phyloP scores from a whole-genome alignment of 2,797 vertebrate genomes.

The Alcedo quadribrachys region DNA sequence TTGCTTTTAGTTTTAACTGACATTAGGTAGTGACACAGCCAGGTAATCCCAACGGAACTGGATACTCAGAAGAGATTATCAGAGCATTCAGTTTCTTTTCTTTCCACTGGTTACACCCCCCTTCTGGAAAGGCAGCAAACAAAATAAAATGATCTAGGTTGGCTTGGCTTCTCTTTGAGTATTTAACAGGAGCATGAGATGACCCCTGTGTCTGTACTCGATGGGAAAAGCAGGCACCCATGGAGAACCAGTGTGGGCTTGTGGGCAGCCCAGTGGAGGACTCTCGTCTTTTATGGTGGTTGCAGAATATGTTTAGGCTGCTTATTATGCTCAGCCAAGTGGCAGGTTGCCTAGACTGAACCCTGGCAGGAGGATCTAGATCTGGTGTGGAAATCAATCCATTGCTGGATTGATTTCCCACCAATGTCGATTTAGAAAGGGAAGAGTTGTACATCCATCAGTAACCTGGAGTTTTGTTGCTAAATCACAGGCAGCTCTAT shows the following conservation, averaged over 20 bases:
- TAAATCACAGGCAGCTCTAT: neutral
- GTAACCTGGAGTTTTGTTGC: neutral
- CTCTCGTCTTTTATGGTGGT: neutral
- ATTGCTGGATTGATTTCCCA: neutral
- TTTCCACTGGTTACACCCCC: neutral
- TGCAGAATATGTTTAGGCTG: neutral
- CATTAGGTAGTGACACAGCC: neutral
- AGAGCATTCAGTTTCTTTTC: neutral
- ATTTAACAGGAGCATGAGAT: neutral
- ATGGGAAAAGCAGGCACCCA: neutral
- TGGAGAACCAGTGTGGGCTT: neutral
- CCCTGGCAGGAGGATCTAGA: neutral
- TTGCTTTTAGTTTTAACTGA: neutral
- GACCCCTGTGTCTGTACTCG: neutral
- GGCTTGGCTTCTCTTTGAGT: neutral
- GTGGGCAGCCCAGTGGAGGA: accelerated
- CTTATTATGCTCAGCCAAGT: neutral
- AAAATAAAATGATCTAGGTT: neutral
- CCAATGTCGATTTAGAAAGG: neutral
- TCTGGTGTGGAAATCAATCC: neutral
- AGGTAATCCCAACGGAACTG: neutral
- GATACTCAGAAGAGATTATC: neutral
- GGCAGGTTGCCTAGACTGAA: neutral
- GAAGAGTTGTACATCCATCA: neutral
- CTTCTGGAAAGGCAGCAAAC: neutral